A percentile compares a stretch with the other conserved stretches of the same genome.
phyloP scores from a whole-genome alignment of 2,888 invertebrate genomes.

The Luperina testacea region DNA sequence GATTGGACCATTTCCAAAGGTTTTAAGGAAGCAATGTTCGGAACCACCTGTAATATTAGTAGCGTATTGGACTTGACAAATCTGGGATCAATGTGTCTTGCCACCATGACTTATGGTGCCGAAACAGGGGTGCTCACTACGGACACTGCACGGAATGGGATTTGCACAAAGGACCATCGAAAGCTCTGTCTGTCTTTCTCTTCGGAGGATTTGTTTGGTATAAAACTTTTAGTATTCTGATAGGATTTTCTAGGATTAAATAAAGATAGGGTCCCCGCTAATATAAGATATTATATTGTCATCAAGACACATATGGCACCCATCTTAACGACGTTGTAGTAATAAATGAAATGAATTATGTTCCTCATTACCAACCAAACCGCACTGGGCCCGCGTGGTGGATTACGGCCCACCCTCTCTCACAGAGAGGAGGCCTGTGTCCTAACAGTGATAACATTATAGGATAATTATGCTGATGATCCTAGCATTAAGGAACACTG shows the following conservation, averaged over 20 bases:
- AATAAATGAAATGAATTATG: neutral
- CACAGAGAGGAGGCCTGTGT: neutral
- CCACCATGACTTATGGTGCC: conserved; percentile 56
- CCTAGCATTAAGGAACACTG: neutral
- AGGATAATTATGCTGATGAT: neutral
- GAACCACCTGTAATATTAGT: conserved; percentile 58
- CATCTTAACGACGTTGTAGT: neutral
- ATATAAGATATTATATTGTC: neutral
- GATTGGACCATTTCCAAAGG: conserved; percentile 57
- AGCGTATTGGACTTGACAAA: conserved; percentile 57
- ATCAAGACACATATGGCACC: neutral
- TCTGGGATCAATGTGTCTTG: conserved; percentile 58
- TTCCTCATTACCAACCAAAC: neutral
- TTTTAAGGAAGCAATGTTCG: conserved; percentile 35
- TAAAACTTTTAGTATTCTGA: conserved; percentile 15
- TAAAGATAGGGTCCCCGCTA: neutral
- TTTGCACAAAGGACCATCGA: conserved; percentile 51
- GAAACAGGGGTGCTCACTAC: conserved; percentile 47
- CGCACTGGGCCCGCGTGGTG: neutral
- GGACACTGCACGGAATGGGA: conserved; percentile 47
- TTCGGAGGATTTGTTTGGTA: conserved; percentile 41
- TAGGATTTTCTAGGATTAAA: conserved; percentile 25
- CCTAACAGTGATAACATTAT: neutral
- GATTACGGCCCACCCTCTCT: neutral
- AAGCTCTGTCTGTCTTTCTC: conserved; percentile 44